Evolutionary conservation across 92 coral and sea anemone genomes (phyloP), one percentile per base, ranked within the genome.

Genomic region (Nematostella vectensis): DNA sequence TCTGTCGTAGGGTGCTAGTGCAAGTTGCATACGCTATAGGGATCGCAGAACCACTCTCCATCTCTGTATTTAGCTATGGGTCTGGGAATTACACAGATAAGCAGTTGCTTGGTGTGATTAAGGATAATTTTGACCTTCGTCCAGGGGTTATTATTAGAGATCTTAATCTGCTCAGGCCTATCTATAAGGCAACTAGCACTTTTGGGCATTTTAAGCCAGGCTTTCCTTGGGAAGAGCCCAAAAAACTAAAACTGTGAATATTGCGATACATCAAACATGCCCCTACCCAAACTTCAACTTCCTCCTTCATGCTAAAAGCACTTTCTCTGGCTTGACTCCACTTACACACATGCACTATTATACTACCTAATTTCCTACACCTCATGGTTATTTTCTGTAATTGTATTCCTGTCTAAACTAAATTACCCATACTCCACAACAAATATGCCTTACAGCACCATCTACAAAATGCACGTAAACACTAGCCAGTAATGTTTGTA

Each of bases 171-270:
- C 75, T 83, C 4, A 75, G 81, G 54, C 98, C 98, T 30, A 87
- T 87, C 50, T 91, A 79, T 57, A 73, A 57, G 33, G 75, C 74
- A 16, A 82, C 96, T 2, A 87, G 93, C 61, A 69, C 69, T 31
- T 91, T 77, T 75, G 98, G 98, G 48, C 98, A 91, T 70, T 91
- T 91, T 53, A 91, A 91, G 48, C 85, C 98, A 28, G 98, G 98
- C 0, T 87, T 87, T 53, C 57, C 88, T 17, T 91, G 98, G 98
- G 98, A 91, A 65, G 75, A 69, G 28, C 88, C 95, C n/a, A 91
- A 91, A 42, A 64, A 64, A 55, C 66, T 91, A 13, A 73, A 74
- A 48, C 26, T 91, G 24, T 70, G 55, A 65, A 47, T 28, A n/a
- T n/a, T n/a, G n/a, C n/a, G n/a, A n/a, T n/a, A n/a, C n/a, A n/a